Evolutionary conservation across 2,797 vertebrate species (phyloP).

Genomic region (Echiichthys vipera): DNA sequence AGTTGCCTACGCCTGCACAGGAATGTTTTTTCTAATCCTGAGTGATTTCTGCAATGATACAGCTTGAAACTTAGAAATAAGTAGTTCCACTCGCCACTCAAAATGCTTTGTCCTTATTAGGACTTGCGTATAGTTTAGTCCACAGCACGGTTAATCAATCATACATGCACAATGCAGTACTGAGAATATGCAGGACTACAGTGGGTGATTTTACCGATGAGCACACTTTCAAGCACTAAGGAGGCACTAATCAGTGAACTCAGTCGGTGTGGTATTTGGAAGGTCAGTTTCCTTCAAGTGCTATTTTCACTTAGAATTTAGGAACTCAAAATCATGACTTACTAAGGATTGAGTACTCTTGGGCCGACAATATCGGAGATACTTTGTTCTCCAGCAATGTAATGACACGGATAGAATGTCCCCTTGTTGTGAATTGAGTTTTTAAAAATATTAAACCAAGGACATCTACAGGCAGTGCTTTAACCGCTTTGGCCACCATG

Average conservation of each 20-base stretch:
- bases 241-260: slow-evolving; percentile 47
- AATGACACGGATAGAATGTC: not conserved
- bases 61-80: slow-evolving; percentile 13
- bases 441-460: not conserved
- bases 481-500: not conserved
- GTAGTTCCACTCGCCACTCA: not conserved
- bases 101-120: slow-evolving; percentile 17
- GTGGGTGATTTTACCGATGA: slow-evolving; percentile 50
- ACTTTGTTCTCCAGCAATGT: not conserved
- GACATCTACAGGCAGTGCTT: not conserved
- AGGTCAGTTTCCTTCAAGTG: slow-evolving; percentile 24
- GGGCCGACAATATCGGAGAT: slow-evolving; percentile 7
- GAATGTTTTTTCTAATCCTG: slow-evolving; percentile 20
- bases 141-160: slow-evolving; percentile 6
- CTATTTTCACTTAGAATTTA: not conserved
- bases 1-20: slow-evolving; percentile 9
- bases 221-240: slow-evolving; percentile 12
- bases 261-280: slow-evolving; percentile 20
- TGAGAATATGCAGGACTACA: slow-evolving; percentile 6
- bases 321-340: not conserved
- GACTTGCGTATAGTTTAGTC: slow-evolving; percentile 5
- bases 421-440: not conserved
- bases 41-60: slow-evolving; percentile 20
- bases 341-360: not conserved
- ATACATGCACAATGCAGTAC: not conserved